phyloP scores from a whole-genome alignment of 2,888 invertebrate genomes.

The Elgonia sp. region DNA sequence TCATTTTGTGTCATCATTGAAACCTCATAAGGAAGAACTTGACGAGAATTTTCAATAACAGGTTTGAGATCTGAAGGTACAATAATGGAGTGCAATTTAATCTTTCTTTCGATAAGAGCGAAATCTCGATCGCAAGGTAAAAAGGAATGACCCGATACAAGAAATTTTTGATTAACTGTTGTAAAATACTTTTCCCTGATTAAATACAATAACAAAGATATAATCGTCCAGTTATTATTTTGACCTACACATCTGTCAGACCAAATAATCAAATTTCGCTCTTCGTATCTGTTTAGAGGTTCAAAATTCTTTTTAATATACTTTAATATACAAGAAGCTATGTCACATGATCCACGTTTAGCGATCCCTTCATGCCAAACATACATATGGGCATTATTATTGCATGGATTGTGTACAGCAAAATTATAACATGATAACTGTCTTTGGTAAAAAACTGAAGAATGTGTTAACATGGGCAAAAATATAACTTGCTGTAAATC shows the following conservation, averaged over 20 bases:
- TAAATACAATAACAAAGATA: background rate
- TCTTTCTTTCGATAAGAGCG: constrained; percentile 17
- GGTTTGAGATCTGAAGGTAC: constrained; percentile 7
- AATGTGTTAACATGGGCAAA: background rate
- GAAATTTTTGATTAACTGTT: constrained; percentile 21
- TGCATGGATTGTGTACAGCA: too few relatives aligned
- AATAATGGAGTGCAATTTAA: background rate
- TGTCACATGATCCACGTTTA: too few relatives aligned
- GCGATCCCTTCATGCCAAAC: too few relatives aligned
- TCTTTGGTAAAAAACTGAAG: background rate
- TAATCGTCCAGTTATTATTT: constrained; percentile 13
- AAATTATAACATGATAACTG: constrained; percentile 27
- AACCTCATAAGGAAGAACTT: background rate
- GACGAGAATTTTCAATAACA: constrained; percentile 5
- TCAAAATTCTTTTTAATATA: background rate
- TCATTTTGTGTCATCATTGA: constrained; percentile 7
- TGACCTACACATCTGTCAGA: constrained; percentile 11
- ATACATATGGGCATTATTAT: too few relatives aligned
- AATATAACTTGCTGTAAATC: too few relatives aligned
- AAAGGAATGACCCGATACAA: constrained; percentile 21
- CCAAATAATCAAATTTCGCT: constrained; percentile 17
- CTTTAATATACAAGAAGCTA: too few relatives aligned
- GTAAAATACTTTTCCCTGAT: too few relatives aligned
- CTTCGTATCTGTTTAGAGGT: background rate
- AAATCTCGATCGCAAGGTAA: constrained; percentile 39